Conservation (phyloP, 2,888 invertebrate species). For the Synanthedon andrenaeformis region DNA sequence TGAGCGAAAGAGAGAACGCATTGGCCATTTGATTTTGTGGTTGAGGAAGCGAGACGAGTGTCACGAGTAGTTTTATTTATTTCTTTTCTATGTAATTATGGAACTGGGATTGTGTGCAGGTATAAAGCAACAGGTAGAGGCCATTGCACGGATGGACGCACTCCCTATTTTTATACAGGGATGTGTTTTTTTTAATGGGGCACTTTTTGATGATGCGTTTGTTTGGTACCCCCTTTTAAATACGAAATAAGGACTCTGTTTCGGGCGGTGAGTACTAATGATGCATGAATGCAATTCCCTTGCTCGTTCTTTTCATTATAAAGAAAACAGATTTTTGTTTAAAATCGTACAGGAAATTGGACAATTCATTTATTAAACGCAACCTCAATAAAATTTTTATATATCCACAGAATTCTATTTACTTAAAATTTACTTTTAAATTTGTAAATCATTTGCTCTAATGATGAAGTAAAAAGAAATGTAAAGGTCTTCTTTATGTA, state of each 20-base stretch:
- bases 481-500: no score
- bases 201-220: constrained; percentile 37
- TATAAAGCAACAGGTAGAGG: constrained; percentile 43
- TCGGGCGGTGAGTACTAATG: constrained; percentile 52
- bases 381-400: no score
- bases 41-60: constrained; percentile 45
- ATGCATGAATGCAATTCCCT: constrained; percentile 45
- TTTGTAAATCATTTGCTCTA: no score
- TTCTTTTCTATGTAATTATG: constrained; percentile 34
- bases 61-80: constrained; percentile 41
- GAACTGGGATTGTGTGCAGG: constrained; percentile 50
- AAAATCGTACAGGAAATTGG: no score
- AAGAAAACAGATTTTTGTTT: background rate
- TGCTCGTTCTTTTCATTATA: constrained; percentile 21
- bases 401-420: no score
- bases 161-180: constrained; percentile 41
- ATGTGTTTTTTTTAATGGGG: constrained; percentile 26
- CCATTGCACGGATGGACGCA: constrained; percentile 54
- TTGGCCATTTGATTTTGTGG: constrained; percentile 22
- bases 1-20: constrained; percentile 31
- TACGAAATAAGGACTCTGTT: constrained; percentile 39
- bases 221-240: constrained; percentile 24
- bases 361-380: no score
- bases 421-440: no score
- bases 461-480: no score